Conservation (phyloP, 2,797 vertebrate species). For the Mus spretus region DNA sequence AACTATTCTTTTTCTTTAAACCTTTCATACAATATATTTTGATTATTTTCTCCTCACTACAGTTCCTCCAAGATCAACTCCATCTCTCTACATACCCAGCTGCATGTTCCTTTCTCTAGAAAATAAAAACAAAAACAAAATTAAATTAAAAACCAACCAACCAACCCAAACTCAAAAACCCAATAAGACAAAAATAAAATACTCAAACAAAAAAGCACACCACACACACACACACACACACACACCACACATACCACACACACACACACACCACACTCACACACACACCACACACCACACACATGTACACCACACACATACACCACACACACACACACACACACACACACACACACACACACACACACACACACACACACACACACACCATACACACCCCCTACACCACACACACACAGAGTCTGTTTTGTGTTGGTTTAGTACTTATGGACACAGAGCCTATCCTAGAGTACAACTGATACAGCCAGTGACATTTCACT, state of each 20-base stretch:
- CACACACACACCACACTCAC: too few relatives aligned
- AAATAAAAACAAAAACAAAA: not conserved
- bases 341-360: not conserved
- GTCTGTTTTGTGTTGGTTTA: not conserved
- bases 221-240: not conserved
- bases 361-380: not conserved
- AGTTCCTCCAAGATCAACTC: not conserved
- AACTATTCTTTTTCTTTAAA: too few relatives aligned
- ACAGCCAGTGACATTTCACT: not conserved
- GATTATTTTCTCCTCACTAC: not conserved
- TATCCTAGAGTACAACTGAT: not conserved
- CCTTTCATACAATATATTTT: not conserved
- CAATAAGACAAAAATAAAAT: not conserved
- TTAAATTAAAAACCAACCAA: not conserved
- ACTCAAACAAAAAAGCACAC: not conserved
- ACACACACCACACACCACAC: too few relatives aligned
- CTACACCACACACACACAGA: not conserved
- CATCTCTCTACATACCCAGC: too few relatives aligned
- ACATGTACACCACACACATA: too few relatives aligned
- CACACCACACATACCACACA: too few relatives aligned
- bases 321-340: not conserved
- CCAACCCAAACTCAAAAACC: not conserved
- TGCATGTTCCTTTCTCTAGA: not conserved
- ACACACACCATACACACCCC: not conserved
- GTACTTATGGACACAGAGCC: not conserved